Evolutionary conservation across 2,888 invertebrate genomes (phyloP).

Genomic region (Diplolepis rosae): DNA sequence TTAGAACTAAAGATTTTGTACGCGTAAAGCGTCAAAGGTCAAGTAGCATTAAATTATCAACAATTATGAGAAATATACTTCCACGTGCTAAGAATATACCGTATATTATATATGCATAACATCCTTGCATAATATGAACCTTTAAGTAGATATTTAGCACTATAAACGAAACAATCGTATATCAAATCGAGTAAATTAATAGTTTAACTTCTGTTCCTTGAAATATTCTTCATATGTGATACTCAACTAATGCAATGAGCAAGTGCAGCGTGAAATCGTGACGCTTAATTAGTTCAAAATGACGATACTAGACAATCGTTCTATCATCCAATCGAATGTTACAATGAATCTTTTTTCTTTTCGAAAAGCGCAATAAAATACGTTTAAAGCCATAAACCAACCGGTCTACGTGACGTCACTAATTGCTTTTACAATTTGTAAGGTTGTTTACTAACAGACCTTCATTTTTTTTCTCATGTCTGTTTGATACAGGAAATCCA

Average conservation of each 20-base stretch:
- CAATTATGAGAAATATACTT: not conserved
- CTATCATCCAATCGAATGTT: conserved; percentile 18
- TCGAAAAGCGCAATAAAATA: conserved; percentile 3
- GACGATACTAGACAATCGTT: conserved; percentile 4
- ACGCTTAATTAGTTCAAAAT: not conserved
- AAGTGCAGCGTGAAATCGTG: not conserved
- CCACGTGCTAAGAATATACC: not conserved
- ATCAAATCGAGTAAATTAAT: not conserved
- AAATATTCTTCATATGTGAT: not conserved
- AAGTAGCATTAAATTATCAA: conserved; percentile 3
- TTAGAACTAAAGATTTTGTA: not conserved
- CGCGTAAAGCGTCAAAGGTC: conserved; percentile 7
- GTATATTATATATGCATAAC: no score
- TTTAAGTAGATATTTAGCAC: no score
- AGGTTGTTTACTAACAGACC: no score
- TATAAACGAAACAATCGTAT: no score
- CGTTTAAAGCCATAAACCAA: conserved; percentile 3
- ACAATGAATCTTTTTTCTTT: conserved; percentile 17
- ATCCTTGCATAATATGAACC: no score
- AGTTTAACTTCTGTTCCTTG: not conserved
- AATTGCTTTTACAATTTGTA: no score
- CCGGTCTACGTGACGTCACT: no score
- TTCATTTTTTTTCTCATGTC: no score
- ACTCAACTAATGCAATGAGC: conserved; percentile 1
- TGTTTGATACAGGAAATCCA: no score